These are phyloP conservation scores for Riptortus pedestris DNA, from an alignment of 1,140 invertebrate genomes.

Conservation along the genomic window DNA sequence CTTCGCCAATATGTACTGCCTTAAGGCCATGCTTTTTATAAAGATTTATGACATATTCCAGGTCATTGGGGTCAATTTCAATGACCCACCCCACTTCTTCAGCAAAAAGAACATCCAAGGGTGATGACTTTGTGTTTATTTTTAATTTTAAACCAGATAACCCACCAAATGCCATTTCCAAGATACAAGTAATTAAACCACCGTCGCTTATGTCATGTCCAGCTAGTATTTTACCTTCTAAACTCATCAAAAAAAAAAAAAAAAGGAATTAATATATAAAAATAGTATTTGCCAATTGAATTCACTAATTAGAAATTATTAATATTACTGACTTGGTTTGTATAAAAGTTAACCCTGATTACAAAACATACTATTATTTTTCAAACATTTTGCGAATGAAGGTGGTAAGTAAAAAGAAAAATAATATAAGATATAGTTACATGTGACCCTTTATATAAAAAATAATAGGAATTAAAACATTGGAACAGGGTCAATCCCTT, in stretches of 20 bases:
- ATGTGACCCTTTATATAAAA: too few relatives aligned
- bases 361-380: too few relatives aligned
- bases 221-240: slow-evolving; percentile 62
- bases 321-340: too few relatives aligned
- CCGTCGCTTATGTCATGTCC: slow-evolving; percentile 97
- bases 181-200: slow-evolving; percentile 73
- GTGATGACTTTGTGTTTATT: slow-evolving; percentile 37
- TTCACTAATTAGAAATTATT: too few relatives aligned
- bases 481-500: too few relatives aligned
- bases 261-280: too few relatives aligned
- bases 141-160: slow-evolving; percentile 66
- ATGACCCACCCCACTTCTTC: slow-evolving; percentile 91
- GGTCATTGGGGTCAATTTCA: slow-evolving; percentile 54
- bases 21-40: slow-evolving; percentile 51
- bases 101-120: slow-evolving; percentile 65
- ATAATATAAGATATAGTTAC: too few relatives aligned
- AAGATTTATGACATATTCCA: slow-evolving; percentile 47
- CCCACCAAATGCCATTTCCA: slow-evolving; percentile 94
- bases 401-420: too few relatives aligned
- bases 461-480: too few relatives aligned
- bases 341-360: too few relatives aligned
- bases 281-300: too few relatives aligned
- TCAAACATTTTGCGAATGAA: too few relatives aligned
- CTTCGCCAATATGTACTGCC: slow-evolving; percentile 62
- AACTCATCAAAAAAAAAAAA: slow-evolving; percentile 22